phyloP scores from a whole-genome alignment of 2,797 vertebrate genomes.

The Hephaestus fuliginosus region DNA sequence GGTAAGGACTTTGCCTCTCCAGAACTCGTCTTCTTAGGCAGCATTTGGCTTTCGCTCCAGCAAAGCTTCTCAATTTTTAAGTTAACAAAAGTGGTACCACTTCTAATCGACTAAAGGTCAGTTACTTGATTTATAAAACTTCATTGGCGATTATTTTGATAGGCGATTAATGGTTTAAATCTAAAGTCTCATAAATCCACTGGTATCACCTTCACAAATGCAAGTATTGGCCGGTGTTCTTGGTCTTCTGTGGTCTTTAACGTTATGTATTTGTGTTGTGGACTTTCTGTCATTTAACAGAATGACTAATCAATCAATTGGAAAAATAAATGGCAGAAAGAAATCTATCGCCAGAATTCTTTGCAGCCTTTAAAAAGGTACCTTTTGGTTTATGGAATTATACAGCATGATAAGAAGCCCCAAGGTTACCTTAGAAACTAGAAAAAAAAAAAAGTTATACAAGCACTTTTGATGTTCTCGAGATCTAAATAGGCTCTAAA shows the following conservation, averaged over 20 bases:
- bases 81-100: not conserved
- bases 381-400: not conserved
- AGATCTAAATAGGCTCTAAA: not conserved
- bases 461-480: not conserved
- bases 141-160: too few species aligned
- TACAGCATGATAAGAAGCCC: not conserved
- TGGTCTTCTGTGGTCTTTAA: too few species aligned
- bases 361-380: not conserved
- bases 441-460: not conserved
- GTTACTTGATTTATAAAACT: not conserved
- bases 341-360: not conserved
- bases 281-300: not conserved
- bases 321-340: not conserved
- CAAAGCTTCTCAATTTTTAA: not conserved
- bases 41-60: not conserved
- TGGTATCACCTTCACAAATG: not conserved
- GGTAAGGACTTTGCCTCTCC: not conserved
- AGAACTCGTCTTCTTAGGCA: slow-evolving; percentile 13
- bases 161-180: not conserved
- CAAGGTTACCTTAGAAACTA: not conserved
- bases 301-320: not conserved
- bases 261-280: not conserved
- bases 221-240: not conserved
- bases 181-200: not conserved
- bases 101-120: not conserved